These are phyloP conservation scores for Hypomecis punctinalis DNA, from an alignment of 2,888 invertebrate species.

Conservation along the genomic window DNA sequence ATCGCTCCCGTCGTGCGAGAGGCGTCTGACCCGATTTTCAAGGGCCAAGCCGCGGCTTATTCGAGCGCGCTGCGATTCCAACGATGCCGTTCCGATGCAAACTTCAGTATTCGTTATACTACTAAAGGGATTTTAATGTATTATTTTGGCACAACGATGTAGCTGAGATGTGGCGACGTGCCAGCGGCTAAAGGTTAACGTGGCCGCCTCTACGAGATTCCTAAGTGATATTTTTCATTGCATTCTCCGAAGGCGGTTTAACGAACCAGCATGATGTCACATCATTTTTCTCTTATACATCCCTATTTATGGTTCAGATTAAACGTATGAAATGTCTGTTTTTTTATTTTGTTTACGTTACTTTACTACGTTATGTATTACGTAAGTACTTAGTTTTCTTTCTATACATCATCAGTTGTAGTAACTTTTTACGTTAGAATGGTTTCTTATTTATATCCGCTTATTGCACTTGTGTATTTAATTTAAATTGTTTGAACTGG, in stretches of 20 bases:
- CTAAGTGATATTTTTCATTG: slow-evolving; percentile 78
- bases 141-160: slow-evolving; percentile 79
- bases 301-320: slow-evolving; percentile 70
- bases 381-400: slow-evolving; percentile 35
- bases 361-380: slow-evolving; percentile 47
- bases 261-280: slow-evolving; percentile 78
- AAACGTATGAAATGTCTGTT: slow-evolving; percentile 53
- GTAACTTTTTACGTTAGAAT: background rate
- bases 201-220: slow-evolving; percentile 69
- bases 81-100: slow-evolving; percentile 57
- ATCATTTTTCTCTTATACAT: slow-evolving; percentile 72
- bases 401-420: slow-evolving; percentile 25
- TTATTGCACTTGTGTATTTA: no score
- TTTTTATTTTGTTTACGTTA: slow-evolving; percentile 51
- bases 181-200: slow-evolving; percentile 79
- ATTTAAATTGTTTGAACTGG: no score
- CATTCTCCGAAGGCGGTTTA: slow-evolving; percentile 68
- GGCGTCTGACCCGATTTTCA: slow-evolving; percentile 72
- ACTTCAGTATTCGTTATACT: slow-evolving; percentile 69
- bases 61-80: slow-evolving; percentile 57
- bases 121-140: slow-evolving; percentile 77
- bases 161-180: slow-evolving; percentile 66
- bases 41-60: slow-evolving; percentile 59
- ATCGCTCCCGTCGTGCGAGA: slow-evolving; percentile 64
- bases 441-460: no score